Evolutionary conservation across 2,113 vertebrate genomes (phyloP).

Genomic region (Paracanthobrama guichenoti): DNA sequence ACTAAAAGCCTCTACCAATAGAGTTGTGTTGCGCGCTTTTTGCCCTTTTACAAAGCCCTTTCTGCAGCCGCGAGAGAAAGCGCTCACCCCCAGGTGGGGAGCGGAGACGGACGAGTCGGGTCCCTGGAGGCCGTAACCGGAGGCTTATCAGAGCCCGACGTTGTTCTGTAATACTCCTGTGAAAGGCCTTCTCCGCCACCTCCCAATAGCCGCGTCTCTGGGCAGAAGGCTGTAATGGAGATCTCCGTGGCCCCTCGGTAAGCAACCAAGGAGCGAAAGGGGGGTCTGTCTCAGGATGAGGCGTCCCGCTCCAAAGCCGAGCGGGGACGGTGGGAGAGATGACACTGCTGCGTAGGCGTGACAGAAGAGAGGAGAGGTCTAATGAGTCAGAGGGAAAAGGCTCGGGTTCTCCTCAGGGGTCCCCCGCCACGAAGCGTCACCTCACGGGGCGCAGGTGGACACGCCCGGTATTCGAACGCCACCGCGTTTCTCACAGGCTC

Average conservation of each 20-base stretch:
- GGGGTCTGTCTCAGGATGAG: constrained; percentile 42
- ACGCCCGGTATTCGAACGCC: constrained; percentile 44
- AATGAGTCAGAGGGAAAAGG: constrained; percentile 62
- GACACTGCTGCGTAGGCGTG: constrained; percentile 40
- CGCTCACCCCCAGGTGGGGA: constrained; percentile 71
- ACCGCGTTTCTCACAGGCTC: constrained; percentile 42
- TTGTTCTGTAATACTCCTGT: constrained; percentile 84
- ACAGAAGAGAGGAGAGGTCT: constrained; percentile 28
- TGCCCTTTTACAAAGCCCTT: constrained; percentile 74
- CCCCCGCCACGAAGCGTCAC: constrained; percentile 54
- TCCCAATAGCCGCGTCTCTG: constrained; percentile 78
- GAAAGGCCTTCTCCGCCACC: constrained; percentile 77
- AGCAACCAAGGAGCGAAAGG: constrained; percentile 18
- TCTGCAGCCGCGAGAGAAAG: constrained; percentile 73
- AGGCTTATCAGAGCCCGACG: constrained; percentile 75
- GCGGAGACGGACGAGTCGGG: constrained; percentile 67
- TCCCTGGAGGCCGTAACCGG: constrained; percentile 78
- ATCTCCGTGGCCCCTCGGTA: constrained; percentile 59
- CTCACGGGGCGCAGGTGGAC: constrained; percentile 46
- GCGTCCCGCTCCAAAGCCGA: constrained; percentile 2
- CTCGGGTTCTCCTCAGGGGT: constrained; percentile 57
- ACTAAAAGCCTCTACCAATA: constrained; percentile 79
- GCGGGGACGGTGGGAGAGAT: constrained; percentile 1
- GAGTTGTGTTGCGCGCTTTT: constrained; percentile 64
- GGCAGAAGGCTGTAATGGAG: constrained; percentile 70